phyloP scores from a whole-genome alignment of 2,113 vertebrate genomes.

The Xyliphius kryptos region DNA sequence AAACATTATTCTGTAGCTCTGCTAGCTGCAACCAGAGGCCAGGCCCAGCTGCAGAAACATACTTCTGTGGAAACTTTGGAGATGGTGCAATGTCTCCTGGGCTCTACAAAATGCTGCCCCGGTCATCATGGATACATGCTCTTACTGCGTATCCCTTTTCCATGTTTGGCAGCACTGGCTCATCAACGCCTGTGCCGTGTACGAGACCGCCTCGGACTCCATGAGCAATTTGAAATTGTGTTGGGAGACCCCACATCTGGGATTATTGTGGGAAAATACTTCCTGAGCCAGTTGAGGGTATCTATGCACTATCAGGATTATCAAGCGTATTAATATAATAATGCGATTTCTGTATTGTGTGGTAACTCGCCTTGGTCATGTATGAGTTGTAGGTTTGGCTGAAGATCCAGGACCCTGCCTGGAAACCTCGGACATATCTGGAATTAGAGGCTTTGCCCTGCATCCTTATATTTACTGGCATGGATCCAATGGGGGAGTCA shows the following conservation, averaged over 20 bases:
- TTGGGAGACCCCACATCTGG: conserved; percentile 76
- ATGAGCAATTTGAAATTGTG: conserved; percentile 88
- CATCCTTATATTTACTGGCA: conserved; percentile 88
- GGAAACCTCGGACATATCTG: conserved; percentile 86
- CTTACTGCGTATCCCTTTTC: conserved; percentile 85
- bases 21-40: conserved; percentile 77
- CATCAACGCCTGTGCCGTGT: conserved; percentile 81
- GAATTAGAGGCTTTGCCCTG: conserved; percentile 93
- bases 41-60: conserved; percentile 84
- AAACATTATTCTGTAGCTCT: conserved; percentile 91
- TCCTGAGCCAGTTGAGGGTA: conserved; percentile 87
- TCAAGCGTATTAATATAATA: too few relatives aligned
- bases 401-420: conserved; percentile 84
- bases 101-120: conserved; percentile 75
- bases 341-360: too few relatives aligned
- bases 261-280: conserved; percentile 78
- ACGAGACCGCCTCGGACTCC: conserved; percentile 81
- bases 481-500: conserved; percentile 88
- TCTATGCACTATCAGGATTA: not conserved
- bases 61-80: conserved; percentile 95
- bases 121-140: conserved; percentile 91
- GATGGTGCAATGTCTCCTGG: conserved; percentile 84
- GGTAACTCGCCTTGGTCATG: too few relatives aligned
- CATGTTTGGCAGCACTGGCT: conserved; percentile 79
- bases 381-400: conserved; percentile 78